Evolutionary conservation across 2,797 vertebrate genomes (phyloP), one percentile per base, ranked within the genome.

Genomic region (Gorsachius magnificus): DNA sequence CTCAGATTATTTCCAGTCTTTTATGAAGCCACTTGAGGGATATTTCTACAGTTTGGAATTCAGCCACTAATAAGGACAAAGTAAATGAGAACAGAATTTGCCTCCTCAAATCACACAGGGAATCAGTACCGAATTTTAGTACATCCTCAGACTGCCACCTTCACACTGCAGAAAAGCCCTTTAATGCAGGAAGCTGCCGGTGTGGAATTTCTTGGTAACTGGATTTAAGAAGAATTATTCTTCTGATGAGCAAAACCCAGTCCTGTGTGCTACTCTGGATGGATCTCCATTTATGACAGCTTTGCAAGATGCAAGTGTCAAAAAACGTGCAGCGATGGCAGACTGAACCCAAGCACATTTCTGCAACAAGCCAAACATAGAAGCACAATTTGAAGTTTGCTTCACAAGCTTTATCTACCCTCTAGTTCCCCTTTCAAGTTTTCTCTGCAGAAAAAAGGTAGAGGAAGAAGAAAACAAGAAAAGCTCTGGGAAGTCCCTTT

Each of bases 1-100:
- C 43, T 91, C 46, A 86, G 65, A 84, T 93, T 75, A 93, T 58
- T 51, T 88, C 33, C 11, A 78, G 22, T 71, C 31, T 70, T 75
- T 88, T 58, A 83, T 48, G 66, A 93, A 87, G 16, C 35, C 43
- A 69, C 58, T 76, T 75, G 85, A 95, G 56, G 16, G 28, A 43
- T 88, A 86, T 51, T 86, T 90, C 65, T 83, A 29, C 3, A 8
- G 58, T 79, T 90, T 79, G 66, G 22, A 91, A 81, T 88, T 91
- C 65, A 95, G 54, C 20, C 31, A 61, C 61, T 96, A 93, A 87
- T 86, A 92, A 96, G 72, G 76, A 75, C 85, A 90, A 95, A 79
- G 54, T n/a, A 95, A 94, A 94, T 21, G 66, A 90, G 85, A 70
- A 53, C 43, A 88, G 60, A 80, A 70, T 57, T 79, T 79, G n/a